Evolutionary conservation across 2,888 invertebrate genomes (phyloP).

Genomic region (Drosophila quinaria): DNA sequence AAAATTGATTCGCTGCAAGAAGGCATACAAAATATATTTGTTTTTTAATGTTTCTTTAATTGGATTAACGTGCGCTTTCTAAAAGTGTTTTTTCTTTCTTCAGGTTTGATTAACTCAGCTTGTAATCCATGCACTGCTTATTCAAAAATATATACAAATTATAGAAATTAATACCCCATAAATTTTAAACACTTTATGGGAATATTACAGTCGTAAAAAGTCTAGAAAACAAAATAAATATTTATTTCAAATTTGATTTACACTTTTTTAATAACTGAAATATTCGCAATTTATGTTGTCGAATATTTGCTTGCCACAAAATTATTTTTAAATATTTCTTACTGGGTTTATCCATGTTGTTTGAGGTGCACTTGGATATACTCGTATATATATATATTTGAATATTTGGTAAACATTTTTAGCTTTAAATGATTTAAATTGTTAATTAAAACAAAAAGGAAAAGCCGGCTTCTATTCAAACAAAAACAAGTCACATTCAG

Average conservation of each 20-base stretch:
- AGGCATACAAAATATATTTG: constrained; percentile 36
- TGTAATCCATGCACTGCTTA: background rate
- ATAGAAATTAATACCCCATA: background rate
- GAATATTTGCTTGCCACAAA: background rate
- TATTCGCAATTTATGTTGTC: constrained; percentile 6
- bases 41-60: constrained; percentile 57
- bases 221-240: background rate
- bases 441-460: constrained; percentile 6
- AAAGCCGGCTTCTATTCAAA: constrained; percentile 5
- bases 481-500: background rate
- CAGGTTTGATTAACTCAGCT: constrained; percentile 19
- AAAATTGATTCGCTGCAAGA: constrained; percentile 69
- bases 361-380: background rate
- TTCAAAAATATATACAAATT: constrained; percentile 1
- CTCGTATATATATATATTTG: background rate
- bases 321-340: constrained; percentile 11
- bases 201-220: background rate
- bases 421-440: constrained; percentile 14
- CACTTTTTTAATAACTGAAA: background rate
- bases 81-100: constrained; percentile 1
- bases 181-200: background rate
- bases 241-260: constrained; percentile 1
- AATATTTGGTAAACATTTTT: background rate
- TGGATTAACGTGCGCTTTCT: constrained; percentile 23
- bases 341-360: background rate